Evolutionary conservation across 2,888 invertebrate species (phyloP).

Genomic region (Orchesellides sinensis): DNA sequence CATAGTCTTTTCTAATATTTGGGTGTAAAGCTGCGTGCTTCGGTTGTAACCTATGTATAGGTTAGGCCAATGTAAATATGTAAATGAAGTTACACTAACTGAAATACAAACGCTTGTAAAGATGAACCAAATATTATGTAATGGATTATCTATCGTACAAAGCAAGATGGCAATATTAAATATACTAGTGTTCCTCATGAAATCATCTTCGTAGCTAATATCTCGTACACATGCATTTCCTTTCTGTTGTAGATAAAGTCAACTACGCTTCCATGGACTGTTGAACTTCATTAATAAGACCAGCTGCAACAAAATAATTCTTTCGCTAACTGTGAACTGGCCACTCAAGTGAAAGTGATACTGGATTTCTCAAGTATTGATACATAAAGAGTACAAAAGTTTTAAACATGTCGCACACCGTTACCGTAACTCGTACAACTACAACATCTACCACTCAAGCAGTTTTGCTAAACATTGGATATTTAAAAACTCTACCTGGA

Average conservation of each 20-base stretch:
- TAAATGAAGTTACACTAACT: no score
- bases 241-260: slow-evolving; percentile 38
- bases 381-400: no score
- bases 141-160: no score
- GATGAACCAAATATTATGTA: no score
- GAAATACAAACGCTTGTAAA: no score
- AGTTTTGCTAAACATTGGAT: slow-evolving; percentile 88
- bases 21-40: no score
- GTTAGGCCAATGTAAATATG: no score
- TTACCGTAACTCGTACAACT: slow-evolving; percentile 91
- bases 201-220: neutral
- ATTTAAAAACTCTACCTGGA: slow-evolving; percentile 87
- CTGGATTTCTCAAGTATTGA: no score
- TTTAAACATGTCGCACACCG: slow-evolving; percentile 88
- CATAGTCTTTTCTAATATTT: no score
- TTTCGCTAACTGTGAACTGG: neutral
- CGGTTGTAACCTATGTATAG: no score
- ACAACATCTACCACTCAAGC: slow-evolving; percentile 87
- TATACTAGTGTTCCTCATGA: no score
- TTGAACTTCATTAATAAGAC: neutral
- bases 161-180: no score
- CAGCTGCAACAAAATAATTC: slow-evolving; percentile 2
- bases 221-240: slow-evolving; percentile 37
- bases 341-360: neutral
- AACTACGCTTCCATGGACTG: neutral